These are phyloP conservation scores for Brachyptera putata DNA, from an alignment of 2,888 invertebrate genomes.

Conservation along the genomic window DNA sequence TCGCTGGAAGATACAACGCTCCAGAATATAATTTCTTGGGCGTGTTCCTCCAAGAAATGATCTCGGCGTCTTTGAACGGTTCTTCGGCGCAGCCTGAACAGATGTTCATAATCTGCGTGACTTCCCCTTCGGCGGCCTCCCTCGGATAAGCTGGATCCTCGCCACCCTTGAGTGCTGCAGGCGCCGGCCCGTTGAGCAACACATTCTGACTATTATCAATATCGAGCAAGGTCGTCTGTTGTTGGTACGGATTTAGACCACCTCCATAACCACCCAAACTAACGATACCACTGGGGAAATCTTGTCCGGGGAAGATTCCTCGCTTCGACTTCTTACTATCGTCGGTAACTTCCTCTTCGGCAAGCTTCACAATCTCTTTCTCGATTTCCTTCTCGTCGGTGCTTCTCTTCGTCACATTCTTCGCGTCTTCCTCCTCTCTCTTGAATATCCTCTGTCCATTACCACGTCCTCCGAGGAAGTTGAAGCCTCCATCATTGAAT, in stretches of 20 bases:
- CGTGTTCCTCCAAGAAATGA: constrained; percentile 71
- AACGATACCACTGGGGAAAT: constrained; percentile 22
- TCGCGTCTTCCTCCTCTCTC: constrained; percentile 33
- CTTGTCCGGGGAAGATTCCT: constrained; percentile 22
- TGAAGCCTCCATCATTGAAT: constrained; percentile 9
- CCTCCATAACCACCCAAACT: constrained; percentile 24
- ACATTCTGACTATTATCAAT: constrained; percentile 14
- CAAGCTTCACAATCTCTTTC: constrained; percentile 46
- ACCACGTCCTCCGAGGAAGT: neutral
- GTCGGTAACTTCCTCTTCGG: constrained; percentile 37
- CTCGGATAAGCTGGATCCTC: constrained; percentile 48
- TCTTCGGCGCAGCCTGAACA: constrained; percentile 72
- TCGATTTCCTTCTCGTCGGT: constrained; percentile 24
- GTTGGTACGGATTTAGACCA: constrained; percentile 45
- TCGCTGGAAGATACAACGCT: constrained; percentile 62
- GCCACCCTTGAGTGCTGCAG: constrained; percentile 1
- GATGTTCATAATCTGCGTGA: constrained; percentile 71
- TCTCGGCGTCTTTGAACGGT: constrained; percentile 74
- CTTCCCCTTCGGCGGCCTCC: constrained; percentile 80
- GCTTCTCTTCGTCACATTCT: constrained; percentile 36
- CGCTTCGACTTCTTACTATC: constrained; percentile 19
- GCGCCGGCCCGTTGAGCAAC: constrained; percentile 13
- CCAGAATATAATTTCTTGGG: constrained; percentile 71
- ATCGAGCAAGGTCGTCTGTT: constrained; percentile 43
- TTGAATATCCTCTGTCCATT: constrained; percentile 34